These are phyloP conservation scores for Diachasmimorpha longicaudata DNA, from an alignment of 1,140 invertebrate genomes.

Conservation along the genomic window DNA sequence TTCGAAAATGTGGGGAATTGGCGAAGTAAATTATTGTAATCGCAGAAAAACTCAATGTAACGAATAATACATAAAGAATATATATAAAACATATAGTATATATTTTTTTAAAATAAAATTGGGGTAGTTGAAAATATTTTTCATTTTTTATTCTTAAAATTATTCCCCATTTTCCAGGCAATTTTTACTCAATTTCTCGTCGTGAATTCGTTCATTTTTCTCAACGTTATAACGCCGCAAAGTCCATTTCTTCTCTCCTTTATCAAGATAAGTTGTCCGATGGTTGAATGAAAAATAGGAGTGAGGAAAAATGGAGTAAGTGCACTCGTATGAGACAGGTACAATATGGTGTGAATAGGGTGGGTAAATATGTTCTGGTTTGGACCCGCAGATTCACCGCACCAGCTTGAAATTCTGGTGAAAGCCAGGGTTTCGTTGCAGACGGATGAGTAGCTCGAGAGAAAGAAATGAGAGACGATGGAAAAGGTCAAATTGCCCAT, in stretches of 20 bases:
- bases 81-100: too few species aligned
- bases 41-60: too few species aligned
- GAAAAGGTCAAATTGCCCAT: background rate
- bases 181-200: too few species aligned
- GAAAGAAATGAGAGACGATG: background rate
- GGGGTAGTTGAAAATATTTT: too few species aligned
- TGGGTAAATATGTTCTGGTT: background rate
- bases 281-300: background rate
- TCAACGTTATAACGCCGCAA: background rate
- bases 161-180: too few species aligned
- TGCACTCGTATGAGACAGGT: background rate
- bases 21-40: too few species aligned
- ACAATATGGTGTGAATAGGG: background rate
- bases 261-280: background rate
- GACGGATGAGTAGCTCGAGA: background rate
- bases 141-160: too few species aligned
- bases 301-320: background rate
- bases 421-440: background rate
- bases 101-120: too few species aligned
- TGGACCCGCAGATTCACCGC: background rate
- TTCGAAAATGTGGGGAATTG: too few species aligned
- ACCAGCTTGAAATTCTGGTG: background rate
- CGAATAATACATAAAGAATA: too few species aligned
- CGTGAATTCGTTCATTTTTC: background rate
- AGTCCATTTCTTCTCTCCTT: background rate